A percentile compares a stretch with the other conserved stretches of the same genome.
These are phyloP conservation scores for Tupaia chinensis DNA, from an alignment of 2,113 vertebrate species.

Conservation along the genomic window DNA sequence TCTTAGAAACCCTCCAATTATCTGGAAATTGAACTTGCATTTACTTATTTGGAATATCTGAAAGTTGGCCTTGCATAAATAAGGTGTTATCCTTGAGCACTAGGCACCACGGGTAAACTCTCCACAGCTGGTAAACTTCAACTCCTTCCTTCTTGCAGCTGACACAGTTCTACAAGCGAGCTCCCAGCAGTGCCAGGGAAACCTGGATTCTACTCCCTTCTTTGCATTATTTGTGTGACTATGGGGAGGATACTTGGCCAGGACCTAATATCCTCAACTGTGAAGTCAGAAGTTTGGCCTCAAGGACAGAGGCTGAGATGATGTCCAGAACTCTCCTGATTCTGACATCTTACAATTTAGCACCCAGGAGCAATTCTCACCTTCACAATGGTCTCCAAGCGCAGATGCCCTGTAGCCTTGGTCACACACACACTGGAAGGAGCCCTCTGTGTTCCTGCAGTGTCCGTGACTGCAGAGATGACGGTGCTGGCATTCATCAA, in stretches of 20 bases:
- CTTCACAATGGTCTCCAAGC: constrained; percentile 94
- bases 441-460: constrained; percentile 95
- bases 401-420: constrained; percentile 90
- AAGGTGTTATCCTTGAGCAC: not conserved
- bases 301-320: not conserved
- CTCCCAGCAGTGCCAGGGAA: not conserved
- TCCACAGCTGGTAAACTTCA: not conserved
- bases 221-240: not conserved
- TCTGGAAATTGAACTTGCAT: constrained; percentile 17
- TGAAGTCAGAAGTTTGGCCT: not conserved
- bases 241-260: not conserved
- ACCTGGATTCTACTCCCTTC: not conserved
- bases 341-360: not conserved
- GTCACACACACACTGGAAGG: constrained; percentile 94
- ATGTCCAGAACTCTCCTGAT: not conserved
- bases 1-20: not conserved
- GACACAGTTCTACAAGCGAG: not conserved
- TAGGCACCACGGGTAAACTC: not conserved
- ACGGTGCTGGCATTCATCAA: constrained; percentile 94
- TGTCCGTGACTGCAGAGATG: constrained; percentile 91
- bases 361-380: constrained; percentile 82
- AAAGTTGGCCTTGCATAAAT: not conserved
- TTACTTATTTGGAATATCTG: not conserved
- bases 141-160: not conserved
- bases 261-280: not conserved